phyloP scores from a whole-genome alignment of 2,888 invertebrate species.

The Caenorhabditis doughertyi region DNA sequence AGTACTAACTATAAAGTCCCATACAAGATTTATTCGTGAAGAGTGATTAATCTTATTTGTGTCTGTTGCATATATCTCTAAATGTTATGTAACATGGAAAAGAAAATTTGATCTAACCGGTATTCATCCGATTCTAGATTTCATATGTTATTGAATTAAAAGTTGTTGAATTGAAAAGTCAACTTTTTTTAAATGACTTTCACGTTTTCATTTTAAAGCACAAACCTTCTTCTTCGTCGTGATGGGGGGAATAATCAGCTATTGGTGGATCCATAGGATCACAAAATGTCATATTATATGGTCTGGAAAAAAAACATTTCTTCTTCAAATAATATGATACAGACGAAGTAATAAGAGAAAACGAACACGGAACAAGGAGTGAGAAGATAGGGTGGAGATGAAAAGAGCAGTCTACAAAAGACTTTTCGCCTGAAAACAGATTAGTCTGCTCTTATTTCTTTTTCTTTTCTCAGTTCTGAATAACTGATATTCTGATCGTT shows the following conservation, averaged over 20 bases:
- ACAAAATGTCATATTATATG: conserved; percentile 35
- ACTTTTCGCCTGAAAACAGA: conserved; percentile 25
- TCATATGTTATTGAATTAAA: no score
- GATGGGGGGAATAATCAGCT: neutral
- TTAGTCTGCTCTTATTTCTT: conserved; percentile 10
- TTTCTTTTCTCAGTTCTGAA: conserved; percentile 13
- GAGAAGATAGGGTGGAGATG: conserved; percentile 15
- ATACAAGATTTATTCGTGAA: no score
- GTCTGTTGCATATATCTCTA: no score
- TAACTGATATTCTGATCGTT: conserved; percentile 44
- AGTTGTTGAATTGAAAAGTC: no score
- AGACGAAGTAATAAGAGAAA: neutral
- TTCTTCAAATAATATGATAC: neutral
- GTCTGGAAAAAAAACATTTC: conserved; percentile 26
- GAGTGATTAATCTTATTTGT: no score
- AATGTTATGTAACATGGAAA: no score
- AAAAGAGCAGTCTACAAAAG: conserved; percentile 3
- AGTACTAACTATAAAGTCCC: no score
- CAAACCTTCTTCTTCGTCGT: conserved; percentile 19
- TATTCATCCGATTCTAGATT: no score
- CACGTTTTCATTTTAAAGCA: no score
- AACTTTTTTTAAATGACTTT: no score
- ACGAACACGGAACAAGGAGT: neutral
- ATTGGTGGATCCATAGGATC: conserved; percentile 37
- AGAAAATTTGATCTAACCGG: no score